Evolutionary conservation across 2,113 vertebrate species (phyloP).

Genomic region (Halichoeres trimaculatus): DNA sequence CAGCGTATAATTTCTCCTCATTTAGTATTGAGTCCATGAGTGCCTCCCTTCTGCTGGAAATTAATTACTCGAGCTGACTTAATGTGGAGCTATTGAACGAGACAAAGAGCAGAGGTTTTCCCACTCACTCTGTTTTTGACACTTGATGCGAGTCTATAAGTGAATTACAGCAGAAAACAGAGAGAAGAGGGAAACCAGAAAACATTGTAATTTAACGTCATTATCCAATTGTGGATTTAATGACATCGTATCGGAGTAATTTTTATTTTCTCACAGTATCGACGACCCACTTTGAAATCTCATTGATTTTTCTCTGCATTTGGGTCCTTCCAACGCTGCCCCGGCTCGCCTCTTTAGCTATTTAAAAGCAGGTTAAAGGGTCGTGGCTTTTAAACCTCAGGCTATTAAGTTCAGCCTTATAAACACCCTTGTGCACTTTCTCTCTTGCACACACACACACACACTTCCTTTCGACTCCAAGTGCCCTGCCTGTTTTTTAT

Average conservation of each 20-base stretch:
- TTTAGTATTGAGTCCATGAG: conserved; percentile 61
- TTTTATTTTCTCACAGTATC: conserved; percentile 46
- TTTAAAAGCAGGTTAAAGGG: conserved; percentile 57
- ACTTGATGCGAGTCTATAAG: conserved; percentile 55
- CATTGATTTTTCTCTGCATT: conserved; percentile 26
- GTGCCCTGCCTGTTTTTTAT: conserved; percentile 40
- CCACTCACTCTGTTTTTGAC: conserved; percentile 57
- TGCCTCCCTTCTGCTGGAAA: conserved; percentile 64
- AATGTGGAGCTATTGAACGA: conserved; percentile 66
- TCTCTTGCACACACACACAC: conserved; percentile 6
- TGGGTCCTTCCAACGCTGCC: conserved; percentile 18
- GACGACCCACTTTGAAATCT: conserved; percentile 51
- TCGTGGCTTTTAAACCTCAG: conserved; percentile 52
- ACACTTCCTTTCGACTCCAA: conserved; percentile 27
- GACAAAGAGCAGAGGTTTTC: conserved; percentile 71
- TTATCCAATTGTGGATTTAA: conserved; percentile 57
- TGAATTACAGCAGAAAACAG: conserved; percentile 46
- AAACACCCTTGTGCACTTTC: conserved; percentile 29
- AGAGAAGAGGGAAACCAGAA: conserved; percentile 41
- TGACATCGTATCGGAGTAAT: conserved; percentile 31
- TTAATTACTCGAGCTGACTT: conserved; percentile 71
- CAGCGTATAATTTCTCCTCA: conserved; percentile 64
- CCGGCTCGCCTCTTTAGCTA: conserved; percentile 24
- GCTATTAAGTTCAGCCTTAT: conserved; percentile 48
- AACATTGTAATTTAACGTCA: conserved; percentile 57